Conservation (phyloP, 64 coral and sea anemone genomes). For the Montipora capricornis region DNA sequence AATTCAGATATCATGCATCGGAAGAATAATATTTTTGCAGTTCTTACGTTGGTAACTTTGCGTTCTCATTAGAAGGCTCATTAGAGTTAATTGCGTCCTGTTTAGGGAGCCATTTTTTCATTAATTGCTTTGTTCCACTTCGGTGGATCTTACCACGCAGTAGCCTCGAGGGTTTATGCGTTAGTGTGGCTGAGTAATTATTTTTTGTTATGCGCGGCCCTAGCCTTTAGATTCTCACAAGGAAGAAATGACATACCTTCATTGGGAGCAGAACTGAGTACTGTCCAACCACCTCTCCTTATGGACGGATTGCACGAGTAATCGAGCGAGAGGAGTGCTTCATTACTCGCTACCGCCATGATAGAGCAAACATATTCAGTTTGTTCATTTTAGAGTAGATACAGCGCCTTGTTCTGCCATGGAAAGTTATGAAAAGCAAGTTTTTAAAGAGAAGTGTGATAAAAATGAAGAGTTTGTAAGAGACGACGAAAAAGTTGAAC, state of each 20-base stretch:
- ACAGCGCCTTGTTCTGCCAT: background rate
- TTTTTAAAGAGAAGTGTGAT: background rate
- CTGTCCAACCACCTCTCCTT: too few relatives aligned
- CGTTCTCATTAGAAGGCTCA: background rate
- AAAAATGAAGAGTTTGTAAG: background rate
- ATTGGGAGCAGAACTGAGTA: too few relatives aligned
- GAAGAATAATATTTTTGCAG: background rate
- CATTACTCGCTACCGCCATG: background rate
- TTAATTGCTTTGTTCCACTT: slow-evolving; percentile 16
- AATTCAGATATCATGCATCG: too few relatives aligned
- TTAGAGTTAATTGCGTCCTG: background rate
- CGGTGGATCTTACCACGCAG: background rate
- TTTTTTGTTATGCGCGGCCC: background rate
- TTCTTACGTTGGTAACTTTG: background rate
- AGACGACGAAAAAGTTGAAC: background rate
- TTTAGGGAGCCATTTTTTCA: background rate
- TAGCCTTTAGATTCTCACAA: background rate
- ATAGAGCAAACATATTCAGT: background rate
- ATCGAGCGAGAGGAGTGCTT: too few relatives aligned
- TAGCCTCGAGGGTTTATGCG: background rate
- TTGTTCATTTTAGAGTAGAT: background rate
- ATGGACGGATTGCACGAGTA: too few relatives aligned
- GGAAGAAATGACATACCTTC: too few relatives aligned
- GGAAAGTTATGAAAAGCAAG: background rate
- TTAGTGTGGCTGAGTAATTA: slow-evolving; percentile 2